phyloP scores from a whole-genome alignment of 2,888 invertebrate genomes.

The Acleris literana region DNA sequence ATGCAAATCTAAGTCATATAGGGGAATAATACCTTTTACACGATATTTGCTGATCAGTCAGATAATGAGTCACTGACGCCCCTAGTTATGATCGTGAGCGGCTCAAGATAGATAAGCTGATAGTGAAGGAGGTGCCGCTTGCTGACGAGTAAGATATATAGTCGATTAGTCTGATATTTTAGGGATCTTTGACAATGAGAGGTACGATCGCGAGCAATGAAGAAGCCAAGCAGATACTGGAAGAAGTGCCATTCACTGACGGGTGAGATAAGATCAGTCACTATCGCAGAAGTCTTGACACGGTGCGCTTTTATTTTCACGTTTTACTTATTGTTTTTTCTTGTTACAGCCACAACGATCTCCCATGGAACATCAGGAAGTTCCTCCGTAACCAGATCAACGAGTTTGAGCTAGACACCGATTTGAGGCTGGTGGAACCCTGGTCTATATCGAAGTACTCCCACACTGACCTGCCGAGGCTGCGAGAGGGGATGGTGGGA shows the following conservation, averaged over 20 bases:
- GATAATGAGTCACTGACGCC: not conserved
- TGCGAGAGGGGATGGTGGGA: conserved; percentile 86
- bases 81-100: not conserved
- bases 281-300: no score
- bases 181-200: no score
- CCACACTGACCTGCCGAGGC: conserved; percentile 86
- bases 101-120: not conserved
- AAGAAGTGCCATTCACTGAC: no score
- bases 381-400: conserved; percentile 87
- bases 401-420: conserved; percentile 84
- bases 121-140: not conserved
- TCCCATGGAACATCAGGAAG: conserved; percentile 89
- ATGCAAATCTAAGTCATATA: no score
- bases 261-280: no score
- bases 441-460: conserved; percentile 87
- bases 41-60: not conserved
- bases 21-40: no score
- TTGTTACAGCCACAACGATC: conserved; percentile 83
- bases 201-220: no score
- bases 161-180: no score
- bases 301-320: no score
- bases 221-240: no score
- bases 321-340: not conserved
- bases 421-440: conserved; percentile 83
- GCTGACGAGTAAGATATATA: not conserved